Base-by-base conservation (phyloP, 37 sponge, comb jelly and placozoan genomes). In the Ephydatia muelleri region DNA sequence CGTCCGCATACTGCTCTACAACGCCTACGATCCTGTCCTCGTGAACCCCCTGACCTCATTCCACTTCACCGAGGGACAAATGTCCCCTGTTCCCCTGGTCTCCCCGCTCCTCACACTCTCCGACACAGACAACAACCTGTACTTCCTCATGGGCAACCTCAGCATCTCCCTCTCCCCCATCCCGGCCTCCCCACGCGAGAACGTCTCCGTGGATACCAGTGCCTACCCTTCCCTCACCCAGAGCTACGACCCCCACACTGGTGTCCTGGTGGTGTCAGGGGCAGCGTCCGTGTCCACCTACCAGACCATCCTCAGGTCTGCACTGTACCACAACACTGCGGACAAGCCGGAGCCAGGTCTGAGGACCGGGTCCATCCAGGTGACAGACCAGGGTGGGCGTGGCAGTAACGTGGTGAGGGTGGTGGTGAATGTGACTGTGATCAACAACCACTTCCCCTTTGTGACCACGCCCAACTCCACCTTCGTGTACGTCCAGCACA, bases 61-160 rank as follows among this genome's bases (percentile, higher is more conserved):
- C 8, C 34, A 70, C 8, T 92, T 94, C 49, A 84, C 80, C 0
- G 97, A 96, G 48, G 88, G 76, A 4, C 68, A 69, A 0, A 26
- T 69, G 0, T 68, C 57, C 35, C 89, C 88, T 14, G 81, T 89
- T 19, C 68, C 92, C 36, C 43, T 91, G 31, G 80, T 75, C 23
- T 80, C 92, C 5, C 70, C 71, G 16, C 70, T 84, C 38, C 90
- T 94, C 21, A 84, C 86, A 22, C 85, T 96, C 19, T 82, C 87
- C 25, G 97, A 96, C 68, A 25, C 65, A 8, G 97, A 96, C 48
- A 94, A 96, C 74, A 96, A 93, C 29, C 92, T 89, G 31, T 96
- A 70, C 87, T 96, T 94, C 80, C 83, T 72, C 67, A 96, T 96
- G 33, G 69, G 75, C 29, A 77, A 78, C 38, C 92, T 88, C 47